Evolutionary conservation across 2,888 invertebrate species (phyloP).

Genomic region (Linyphia triangularis): DNA sequence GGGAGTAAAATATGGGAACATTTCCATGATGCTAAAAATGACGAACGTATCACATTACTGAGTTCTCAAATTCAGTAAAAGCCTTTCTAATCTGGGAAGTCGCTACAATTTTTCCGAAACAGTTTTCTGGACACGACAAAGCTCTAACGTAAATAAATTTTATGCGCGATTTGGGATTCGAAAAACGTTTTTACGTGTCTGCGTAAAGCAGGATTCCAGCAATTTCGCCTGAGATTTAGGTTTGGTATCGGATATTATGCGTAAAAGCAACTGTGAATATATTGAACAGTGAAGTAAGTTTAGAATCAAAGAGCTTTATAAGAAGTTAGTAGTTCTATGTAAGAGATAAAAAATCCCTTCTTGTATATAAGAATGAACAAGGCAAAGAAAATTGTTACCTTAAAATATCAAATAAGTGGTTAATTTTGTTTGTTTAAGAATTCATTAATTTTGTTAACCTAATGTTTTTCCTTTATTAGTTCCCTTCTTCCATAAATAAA

Average conservation of each 20-base stretch:
- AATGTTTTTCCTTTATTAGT: no score
- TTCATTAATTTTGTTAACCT: no score
- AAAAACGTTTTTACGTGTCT: conserved; percentile 14
- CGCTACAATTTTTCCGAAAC: conserved; percentile 15
- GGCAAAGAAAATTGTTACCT: no score
- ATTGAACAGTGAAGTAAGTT: no score
- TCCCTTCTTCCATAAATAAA: no score
- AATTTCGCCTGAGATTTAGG: conserved; percentile 3
- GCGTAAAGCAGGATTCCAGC: neutral
- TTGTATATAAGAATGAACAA: no score
- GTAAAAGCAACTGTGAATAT: neutral
- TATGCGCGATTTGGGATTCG: conserved; percentile 35
- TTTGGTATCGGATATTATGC: neutral
- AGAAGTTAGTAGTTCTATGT: no score
- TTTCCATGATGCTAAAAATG: neutral
- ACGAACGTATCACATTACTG: conserved; percentile 1
- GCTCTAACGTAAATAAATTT: conserved; percentile 56
- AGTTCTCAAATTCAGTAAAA: conserved; percentile 42
- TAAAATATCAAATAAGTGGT: no score
- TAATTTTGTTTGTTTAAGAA: no score
- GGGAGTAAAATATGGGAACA: neutral
- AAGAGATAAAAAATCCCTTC: no score
- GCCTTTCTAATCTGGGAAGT: conserved; percentile 27
- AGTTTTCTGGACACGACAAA: conserved; percentile 30
- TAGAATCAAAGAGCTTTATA: no score